Percentiles rank a stretch among this genome's conserved stretches.
Conservation (phyloP, 2,888 invertebrate genomes). For the Mesodorylaimus sp. region DNA sequence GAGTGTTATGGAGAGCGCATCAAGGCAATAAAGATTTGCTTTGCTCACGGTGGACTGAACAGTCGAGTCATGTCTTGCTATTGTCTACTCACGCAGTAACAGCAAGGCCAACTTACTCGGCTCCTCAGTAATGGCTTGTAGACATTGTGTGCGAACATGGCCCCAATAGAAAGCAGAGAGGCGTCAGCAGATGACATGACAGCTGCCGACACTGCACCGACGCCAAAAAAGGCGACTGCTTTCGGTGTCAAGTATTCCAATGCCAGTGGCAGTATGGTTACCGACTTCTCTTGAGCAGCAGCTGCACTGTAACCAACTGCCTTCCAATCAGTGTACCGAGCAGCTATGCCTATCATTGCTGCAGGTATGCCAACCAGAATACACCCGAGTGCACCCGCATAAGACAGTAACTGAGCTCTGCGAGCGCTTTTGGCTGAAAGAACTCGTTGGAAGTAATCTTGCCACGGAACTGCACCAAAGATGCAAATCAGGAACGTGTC, state of each 20-base stretch:
- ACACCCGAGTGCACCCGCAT: conserved; percentile 79
- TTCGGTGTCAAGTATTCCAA: conserved; percentile 80
- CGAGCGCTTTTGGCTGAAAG: conserved; percentile 77
- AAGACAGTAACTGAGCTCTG: conserved; percentile 72
- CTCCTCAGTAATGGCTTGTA: conserved; percentile 86
- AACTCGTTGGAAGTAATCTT: conserved; percentile 89
- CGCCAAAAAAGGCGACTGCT: conserved; percentile 80
- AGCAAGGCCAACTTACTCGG: too few relatives aligned
- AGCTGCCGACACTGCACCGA: conserved; percentile 88
- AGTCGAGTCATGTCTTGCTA: too few relatives aligned
- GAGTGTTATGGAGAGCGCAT: too few relatives aligned
- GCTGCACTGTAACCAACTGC: conserved; percentile 11
- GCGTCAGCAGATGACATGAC: conserved; percentile 97
- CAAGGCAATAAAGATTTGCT: too few relatives aligned
- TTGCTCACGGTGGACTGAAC: too few relatives aligned
- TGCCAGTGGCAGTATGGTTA: conserved; percentile 84
- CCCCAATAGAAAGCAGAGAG: conserved; percentile 80
- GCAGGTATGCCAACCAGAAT: conserved; percentile 88
- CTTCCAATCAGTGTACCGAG: neutral
- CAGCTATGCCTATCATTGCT: conserved; percentile 43
- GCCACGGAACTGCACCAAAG: conserved; percentile 79
- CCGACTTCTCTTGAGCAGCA: conserved; percentile 44
- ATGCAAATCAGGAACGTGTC: conserved; percentile 66
- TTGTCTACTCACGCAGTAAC: too few relatives aligned
- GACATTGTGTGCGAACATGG: conserved; percentile 91